Base-by-base conservation (phyloP, 2,113 vertebrate species). In the Cacatua alba region DNA sequence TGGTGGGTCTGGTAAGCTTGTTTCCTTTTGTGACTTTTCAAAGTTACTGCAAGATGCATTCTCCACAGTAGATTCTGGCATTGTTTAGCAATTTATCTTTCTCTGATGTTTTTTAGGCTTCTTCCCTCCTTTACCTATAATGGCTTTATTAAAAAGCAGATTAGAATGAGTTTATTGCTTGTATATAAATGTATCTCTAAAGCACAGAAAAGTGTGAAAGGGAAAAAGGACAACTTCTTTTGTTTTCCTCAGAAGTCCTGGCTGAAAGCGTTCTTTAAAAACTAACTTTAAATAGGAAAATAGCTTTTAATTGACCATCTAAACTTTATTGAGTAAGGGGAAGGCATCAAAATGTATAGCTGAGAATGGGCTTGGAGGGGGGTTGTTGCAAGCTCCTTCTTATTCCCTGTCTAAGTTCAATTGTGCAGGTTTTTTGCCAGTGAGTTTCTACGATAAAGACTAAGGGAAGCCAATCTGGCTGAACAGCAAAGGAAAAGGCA, bases 51-150 rank as follows among this genome's bases (percentile, higher is more conserved):
- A 62, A 49, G 29, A 48, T 71, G 3, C 0, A 0, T 82, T 92
- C 3, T 82, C 21, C 1, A 0, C 16, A 2, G 10, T 28, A n/a
- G 12, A 11, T 4, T 76, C 14, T 71, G 15, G 39, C 0, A 7
- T 41, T 49, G n/a, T 64, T 11, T 39, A 76, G 18, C 23, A 31
- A 4, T 57, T 68, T 43, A 1, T 63, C 10, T 57, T 69, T 76
- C 12, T 84, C 10, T 75, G 8, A 25, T 75, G 7, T 18, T 82
- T 69, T 79, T 52, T 55, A 69, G 52, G 8, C 0, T 69, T 68
- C 8, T 57, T 3, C 8, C 20, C 5, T 64, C 10, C 9, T 87
- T 85, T 72, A 26, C 28, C 19, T 77, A 0, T 37, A 43, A 39
- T 29, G 2, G 3, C 70, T 7, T 44, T 39, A 46, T 12, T 63